Evolutionary conservation across 2,888 invertebrate genomes (phyloP).

Genomic region (Teinopalpus imperialis): DNA sequence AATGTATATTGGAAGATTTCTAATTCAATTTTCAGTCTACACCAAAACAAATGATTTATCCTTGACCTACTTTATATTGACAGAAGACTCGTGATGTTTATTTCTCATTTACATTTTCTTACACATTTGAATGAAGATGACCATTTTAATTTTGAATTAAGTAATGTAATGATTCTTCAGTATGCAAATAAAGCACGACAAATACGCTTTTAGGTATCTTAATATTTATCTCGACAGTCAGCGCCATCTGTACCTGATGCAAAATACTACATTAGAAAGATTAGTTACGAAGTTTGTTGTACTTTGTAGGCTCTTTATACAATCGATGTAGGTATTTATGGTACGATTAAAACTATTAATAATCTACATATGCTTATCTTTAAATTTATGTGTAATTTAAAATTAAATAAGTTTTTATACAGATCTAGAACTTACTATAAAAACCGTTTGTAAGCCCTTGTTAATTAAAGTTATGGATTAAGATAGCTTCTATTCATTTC

Average conservation of each 20-base stretch:
- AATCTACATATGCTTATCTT: too few species aligned
- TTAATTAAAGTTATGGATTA: too few species aligned
- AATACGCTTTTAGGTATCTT: neutral
- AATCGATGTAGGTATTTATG: too few species aligned
- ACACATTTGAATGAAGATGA: neutral
- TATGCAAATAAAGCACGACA: neutral
- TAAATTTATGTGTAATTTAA: too few species aligned
- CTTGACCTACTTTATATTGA: conserved; percentile 59
- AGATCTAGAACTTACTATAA: too few species aligned
- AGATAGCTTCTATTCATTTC: too few species aligned
- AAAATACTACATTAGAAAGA: neutral
- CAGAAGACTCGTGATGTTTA: conserved; percentile 28
- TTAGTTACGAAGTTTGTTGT: neutral
- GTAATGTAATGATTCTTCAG: neutral
- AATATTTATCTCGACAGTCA: conserved; percentile 1
- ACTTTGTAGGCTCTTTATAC: too few species aligned
- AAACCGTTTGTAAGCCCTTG: too few species aligned
- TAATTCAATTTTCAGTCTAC: conserved; percentile 19
- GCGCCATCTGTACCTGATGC: conserved; percentile 19
- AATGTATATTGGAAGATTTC: neutral
- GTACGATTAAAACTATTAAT: too few species aligned
- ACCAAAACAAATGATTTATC: conserved; percentile 43
- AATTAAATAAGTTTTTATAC: too few species aligned
- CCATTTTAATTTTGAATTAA: neutral
- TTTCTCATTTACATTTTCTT: conserved; percentile 12